A percentile compares a stretch with the other conserved stretches of the same genome.
phyloP scores from a whole-genome alignment of 2,888 invertebrate species.

The Limnephilus lunatus region DNA sequence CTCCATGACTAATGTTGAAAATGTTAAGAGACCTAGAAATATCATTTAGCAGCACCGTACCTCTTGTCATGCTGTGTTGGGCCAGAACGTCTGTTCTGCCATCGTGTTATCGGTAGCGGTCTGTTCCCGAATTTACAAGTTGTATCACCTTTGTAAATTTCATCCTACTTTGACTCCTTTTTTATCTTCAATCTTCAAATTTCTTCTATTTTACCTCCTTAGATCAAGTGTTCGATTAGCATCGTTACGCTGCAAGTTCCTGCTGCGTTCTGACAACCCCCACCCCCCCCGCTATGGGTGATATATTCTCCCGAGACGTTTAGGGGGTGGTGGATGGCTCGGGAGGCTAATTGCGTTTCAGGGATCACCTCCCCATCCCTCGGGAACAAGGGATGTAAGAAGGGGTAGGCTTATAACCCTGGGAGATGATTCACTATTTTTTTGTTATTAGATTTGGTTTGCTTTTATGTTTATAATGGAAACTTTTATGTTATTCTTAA shows the following conservation, averaged over 20 bases:
- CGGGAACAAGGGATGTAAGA: background rate
- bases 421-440: background rate
- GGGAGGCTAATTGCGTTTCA: constrained; percentile 31
- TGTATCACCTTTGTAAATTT: too few species aligned
- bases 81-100: too few species aligned
- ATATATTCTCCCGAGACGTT: background rate
- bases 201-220: background rate
- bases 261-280: constrained; percentile 15
- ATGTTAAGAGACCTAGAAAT: too few species aligned
- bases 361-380: background rate
- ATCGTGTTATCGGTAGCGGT: too few species aligned
- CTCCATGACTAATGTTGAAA: too few species aligned
- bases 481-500: background rate
- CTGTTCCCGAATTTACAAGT: too few species aligned
- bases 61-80: too few species aligned
- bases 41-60: too few species aligned
- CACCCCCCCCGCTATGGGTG: background rate
- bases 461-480: background rate
- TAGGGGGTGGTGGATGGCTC: background rate
- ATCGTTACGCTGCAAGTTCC: constrained; percentile 29
- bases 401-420: background rate
- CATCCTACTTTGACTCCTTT: background rate
- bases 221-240: constrained; percentile 7
- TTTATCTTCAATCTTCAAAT: background rate
- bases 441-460: background rate